phyloP scores from a whole-genome alignment of 23 tunicate species.

The Trididemnum clinides region DNA sequence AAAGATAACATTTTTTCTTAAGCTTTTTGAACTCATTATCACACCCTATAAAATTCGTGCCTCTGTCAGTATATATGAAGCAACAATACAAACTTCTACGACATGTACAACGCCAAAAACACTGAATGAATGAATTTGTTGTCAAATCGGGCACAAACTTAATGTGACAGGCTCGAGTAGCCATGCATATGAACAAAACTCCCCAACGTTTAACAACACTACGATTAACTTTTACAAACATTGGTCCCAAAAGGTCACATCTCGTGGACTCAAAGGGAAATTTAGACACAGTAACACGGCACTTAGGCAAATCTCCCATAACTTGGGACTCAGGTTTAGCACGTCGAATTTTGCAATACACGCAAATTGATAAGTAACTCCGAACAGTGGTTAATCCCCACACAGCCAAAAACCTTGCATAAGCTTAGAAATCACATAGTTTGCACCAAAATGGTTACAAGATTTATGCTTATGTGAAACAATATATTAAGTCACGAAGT shows the following conservation, averaged over 20 bases:
- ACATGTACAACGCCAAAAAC: background rate
- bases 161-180: slow-evolving; percentile 17
- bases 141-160: slow-evolving; percentile 3
- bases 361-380: background rate
- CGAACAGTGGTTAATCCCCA: background rate
- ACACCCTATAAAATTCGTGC: background rate
- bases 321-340: background rate
- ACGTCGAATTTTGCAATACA: slow-evolving; percentile 10
- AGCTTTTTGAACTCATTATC: slow-evolving; percentile 9
- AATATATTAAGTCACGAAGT: background rate
- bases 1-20: background rate
- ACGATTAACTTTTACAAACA: background rate
- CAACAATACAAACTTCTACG: background rate
- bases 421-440: background rate
- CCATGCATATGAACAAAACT: slow-evolving; percentile 9
- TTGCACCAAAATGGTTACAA: slow-evolving; percentile 8
- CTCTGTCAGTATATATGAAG: background rate
- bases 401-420: background rate
- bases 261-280: slow-evolving; percentile 14
- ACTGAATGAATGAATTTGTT: background rate
- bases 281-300: background rate
- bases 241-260: background rate
- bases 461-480: background rate
- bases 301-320: slow-evolving; percentile 10
- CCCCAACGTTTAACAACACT: slow-evolving; percentile 15